Evolutionary conservation across 2,113 vertebrate species (phyloP), one percentile per base, ranked within the genome.

Genomic region (Apistogramma diplotaenia): DNA sequence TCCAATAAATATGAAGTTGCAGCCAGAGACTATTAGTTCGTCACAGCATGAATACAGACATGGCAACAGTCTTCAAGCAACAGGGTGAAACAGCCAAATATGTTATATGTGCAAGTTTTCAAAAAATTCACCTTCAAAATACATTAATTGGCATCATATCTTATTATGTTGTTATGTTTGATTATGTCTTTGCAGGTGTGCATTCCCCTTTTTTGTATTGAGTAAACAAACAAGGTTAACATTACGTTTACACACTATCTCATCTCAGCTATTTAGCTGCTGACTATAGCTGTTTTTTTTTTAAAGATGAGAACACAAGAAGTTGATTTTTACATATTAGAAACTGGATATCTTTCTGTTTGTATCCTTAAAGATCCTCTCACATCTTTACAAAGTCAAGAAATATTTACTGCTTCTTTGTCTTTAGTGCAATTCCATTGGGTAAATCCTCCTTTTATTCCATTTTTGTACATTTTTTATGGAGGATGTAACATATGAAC

Each of bases 401-500:
- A 83, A 58, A 72, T 53, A 58, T 70, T 16, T 49, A n/a, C 13
- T 74, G 12, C 37, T 1, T 56, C 53, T 58, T 18, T 70, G 65
- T 51, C 40, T 70, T 27, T 4, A 70, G 43, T 70, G 25, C 65
- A 31, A 18, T 51, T 74, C 19, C 23, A 43, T 4, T 13, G 6
- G 23, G 15, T 3, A 43, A 29, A n/a, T 58, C 37, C 51, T 73
- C 31, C 58, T 27, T 76, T 82, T 5, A 61, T 57, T 56, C 43
- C 53, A 31, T 56, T 73, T 57, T 49, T 57, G 11, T 71, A 60
- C 16, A 21, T 75, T 70, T 53, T 53, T 70, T 13, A 62, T 19
- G 61, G 21, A 78, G 46, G 27, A 19, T 35, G 61, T 65, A 83
- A 51, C 53, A 76, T 74, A 51, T 70, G 35, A 82, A 78, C 18